These are phyloP conservation scores for Pangasius mekongensis DNA, from an alignment of 2,797 vertebrate species.

Conservation along the genomic window DNA sequence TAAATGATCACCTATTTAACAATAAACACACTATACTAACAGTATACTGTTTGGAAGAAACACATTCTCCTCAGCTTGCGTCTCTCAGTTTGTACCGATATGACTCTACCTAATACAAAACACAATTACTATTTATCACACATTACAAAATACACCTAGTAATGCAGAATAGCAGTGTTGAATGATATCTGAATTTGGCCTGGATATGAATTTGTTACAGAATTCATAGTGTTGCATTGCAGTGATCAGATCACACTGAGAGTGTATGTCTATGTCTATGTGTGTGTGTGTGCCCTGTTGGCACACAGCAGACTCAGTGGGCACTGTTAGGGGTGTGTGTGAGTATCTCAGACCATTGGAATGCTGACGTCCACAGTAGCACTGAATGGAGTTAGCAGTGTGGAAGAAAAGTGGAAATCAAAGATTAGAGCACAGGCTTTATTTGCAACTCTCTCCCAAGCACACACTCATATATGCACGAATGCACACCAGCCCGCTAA, in stretches of 20 bases:
- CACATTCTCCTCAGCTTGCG: neutral
- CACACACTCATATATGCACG: neutral
- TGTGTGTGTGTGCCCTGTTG: constrained; percentile 8
- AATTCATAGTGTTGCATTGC: neutral
- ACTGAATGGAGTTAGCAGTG: constrained; percentile 60
- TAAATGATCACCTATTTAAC: neutral
- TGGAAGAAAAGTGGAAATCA: constrained; percentile 60
- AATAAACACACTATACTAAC: neutral
- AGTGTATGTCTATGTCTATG: neutral
- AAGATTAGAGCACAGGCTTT: constrained; percentile 53
- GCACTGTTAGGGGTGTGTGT: constrained; percentile 35
- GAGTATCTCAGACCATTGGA: constrained; percentile 60
- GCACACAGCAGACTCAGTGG: constrained; percentile 35
- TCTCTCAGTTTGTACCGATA: neutral
- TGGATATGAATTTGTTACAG: neutral
- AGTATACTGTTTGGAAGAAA: neutral
- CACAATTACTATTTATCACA: neutral
- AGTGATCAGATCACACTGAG: neutral
- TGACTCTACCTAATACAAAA: neutral
- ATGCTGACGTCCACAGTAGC: constrained; percentile 64
- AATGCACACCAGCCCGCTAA: neutral
- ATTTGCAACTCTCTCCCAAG: constrained; percentile 12
- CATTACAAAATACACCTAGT: neutral
- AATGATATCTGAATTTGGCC: neutral
- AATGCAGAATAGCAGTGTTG: neutral